These are phyloP conservation scores for Molanna angustata DNA, from an alignment of 2,888 invertebrate genomes.

Conservation along the genomic window DNA sequence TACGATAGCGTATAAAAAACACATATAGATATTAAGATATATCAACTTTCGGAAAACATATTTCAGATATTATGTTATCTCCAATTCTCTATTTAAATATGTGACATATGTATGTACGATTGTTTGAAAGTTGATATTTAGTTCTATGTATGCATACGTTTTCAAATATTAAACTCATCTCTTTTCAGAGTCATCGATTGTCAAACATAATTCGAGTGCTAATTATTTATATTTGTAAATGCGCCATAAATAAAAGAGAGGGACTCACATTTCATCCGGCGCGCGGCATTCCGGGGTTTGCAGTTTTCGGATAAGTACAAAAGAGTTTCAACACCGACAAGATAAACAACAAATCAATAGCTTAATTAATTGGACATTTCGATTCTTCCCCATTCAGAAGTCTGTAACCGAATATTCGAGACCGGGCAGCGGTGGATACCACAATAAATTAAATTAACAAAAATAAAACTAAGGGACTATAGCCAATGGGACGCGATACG, in stretches of 20 bases:
- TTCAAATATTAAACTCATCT: constrained; percentile 26
- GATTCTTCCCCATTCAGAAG: constrained; percentile 32
- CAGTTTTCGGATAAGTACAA: constrained; percentile 19
- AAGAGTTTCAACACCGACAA: constrained; percentile 16
- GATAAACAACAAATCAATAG: constrained; percentile 33
- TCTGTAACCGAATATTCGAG: constrained; percentile 27
- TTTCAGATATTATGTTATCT: too few species aligned
- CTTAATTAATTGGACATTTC: constrained; percentile 34
- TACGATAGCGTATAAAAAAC: too few species aligned
- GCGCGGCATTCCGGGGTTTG: constrained; percentile 8
- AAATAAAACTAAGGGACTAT: too few species aligned
- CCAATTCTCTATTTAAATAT: too few species aligned
- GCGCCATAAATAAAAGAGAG: constrained; percentile 22
- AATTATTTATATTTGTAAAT: constrained; percentile 25
- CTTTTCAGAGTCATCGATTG: too few species aligned
- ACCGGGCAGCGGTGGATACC: constrained; percentile 23
- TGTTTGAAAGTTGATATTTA: too few species aligned
- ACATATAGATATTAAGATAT: too few species aligned
- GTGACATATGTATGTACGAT: too few species aligned
- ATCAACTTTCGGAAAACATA: too few species aligned
- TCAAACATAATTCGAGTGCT: constrained; percentile 29
- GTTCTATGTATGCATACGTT: too few species aligned
- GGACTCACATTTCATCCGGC: constrained; percentile 7
- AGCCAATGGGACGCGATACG: too few species aligned
- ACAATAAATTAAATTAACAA: constrained; percentile 31